phyloP scores from a whole-genome alignment of 1,140 invertebrate species.

The Archivesica marissinica region DNA sequence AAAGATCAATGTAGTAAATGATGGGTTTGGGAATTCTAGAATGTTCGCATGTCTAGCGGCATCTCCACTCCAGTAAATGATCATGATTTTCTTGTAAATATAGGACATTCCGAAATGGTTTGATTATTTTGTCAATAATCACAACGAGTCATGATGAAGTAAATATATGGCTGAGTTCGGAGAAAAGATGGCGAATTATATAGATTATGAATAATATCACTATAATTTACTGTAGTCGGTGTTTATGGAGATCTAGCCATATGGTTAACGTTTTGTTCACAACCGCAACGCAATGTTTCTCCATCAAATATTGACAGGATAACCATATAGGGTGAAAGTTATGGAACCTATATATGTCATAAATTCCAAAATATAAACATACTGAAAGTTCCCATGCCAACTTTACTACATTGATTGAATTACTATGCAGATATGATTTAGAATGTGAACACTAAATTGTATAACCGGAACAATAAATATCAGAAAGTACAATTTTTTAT shows the following conservation, averaged over 20 bases:
- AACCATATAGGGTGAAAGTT: slow-evolving; percentile 14
- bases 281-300: slow-evolving; percentile 8
- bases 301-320: background rate
- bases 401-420: background rate
- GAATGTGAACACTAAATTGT: no score
- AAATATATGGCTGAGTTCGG: slow-evolving; percentile 42
- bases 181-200: slow-evolving; percentile 60
- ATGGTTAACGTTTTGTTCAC: background rate
- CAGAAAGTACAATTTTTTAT: no score
- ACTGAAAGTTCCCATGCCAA: background rate
- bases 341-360: slow-evolving; percentile 5
- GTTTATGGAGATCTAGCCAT: slow-evolving; percentile 4
- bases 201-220: slow-evolving; percentile 58
- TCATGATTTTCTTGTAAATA: slow-evolving; percentile 67
- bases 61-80: slow-evolving; percentile 59
- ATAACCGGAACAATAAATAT: no score
- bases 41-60: slow-evolving; percentile 58
- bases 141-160: slow-evolving; percentile 52
- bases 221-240: background rate
- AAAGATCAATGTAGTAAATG: slow-evolving; percentile 57
- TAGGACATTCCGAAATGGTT: slow-evolving; percentile 61
- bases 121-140: slow-evolving; percentile 64
- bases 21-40: slow-evolving; percentile 44
- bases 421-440: background rate
- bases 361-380: slow-evolving; percentile 19